These are phyloP conservation scores for Sycophaga agraensis DNA, from an alignment of 1,140 invertebrate species.

Conservation along the genomic window DNA sequence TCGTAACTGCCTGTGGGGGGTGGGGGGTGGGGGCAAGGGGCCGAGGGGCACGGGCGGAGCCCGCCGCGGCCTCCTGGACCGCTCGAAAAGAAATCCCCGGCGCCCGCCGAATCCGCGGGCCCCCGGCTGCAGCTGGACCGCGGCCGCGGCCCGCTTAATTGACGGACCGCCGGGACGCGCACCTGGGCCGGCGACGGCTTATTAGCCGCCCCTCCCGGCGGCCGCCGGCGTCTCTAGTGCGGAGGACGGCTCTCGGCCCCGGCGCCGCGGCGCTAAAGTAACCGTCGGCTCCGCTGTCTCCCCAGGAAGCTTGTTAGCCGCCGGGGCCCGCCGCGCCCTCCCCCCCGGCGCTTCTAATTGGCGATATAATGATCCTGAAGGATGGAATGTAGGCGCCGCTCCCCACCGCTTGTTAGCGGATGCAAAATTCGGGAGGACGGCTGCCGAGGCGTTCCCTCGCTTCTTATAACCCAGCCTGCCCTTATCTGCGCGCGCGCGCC, in stretches of 20 bases:
- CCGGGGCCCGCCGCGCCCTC: conserved; percentile 54
- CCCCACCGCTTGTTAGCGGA: not conserved
- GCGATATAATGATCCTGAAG: conserved; percentile 60
- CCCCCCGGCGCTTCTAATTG: conserved; percentile 59
- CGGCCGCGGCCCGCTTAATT: no score
- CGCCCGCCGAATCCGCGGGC: no score
- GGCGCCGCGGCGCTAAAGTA: not conserved
- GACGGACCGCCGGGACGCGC: not conserved
- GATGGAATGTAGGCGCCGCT: conserved; percentile 51
- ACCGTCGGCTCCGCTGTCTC: conserved; percentile 41
- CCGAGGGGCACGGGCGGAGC: conserved; percentile 11
- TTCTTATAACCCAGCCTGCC: no score
- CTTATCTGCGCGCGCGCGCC: no score
- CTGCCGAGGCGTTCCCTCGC: no score
- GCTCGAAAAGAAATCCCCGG: no score
- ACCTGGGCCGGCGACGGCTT: not conserved
- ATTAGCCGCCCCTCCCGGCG: no score
- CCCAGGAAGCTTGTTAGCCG: conserved; percentile 59
- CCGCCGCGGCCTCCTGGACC: not conserved
- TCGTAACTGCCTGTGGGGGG: conserved; percentile 42
- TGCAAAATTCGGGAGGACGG: not conserved
- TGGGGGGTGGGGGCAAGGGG: conserved; percentile 26
- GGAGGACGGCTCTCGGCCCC: not conserved
- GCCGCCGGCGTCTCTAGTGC: not conserved
- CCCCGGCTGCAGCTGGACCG: no score